Base-by-base conservation (phyloP, 2,888 invertebrate genomes). In the Chorisops tibialis region DNA sequence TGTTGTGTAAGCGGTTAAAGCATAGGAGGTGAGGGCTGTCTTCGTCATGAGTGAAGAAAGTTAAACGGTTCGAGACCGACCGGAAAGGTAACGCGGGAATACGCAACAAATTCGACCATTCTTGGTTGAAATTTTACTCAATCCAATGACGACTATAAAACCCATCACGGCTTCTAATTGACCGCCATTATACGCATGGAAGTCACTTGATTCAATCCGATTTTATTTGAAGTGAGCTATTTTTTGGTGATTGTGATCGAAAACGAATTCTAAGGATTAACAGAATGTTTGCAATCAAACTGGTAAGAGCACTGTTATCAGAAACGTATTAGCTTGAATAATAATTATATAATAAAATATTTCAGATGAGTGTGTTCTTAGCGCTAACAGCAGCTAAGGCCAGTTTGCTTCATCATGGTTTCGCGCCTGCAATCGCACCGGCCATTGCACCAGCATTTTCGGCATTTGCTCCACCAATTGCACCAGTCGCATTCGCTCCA, bases 281-380 rank as follows among this genome's bases (percentile, higher is more conserved):
- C 4, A 61, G 38, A 16, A 61, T 61, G 52, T 43, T 51, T 24
- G 41, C 45, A 19, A 45, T 30, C 12, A 45, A 47, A n/a, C 19
- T 41, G 61, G 61, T 61, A 22, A 61, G 61, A 52, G 22, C 24
- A 54, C 39, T n/a, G n/a, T n/a, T n/a, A n/a, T n/a, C n/a, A n/a
- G n/a, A n/a, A n/a, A n/a, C n/a, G n/a, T n/a, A 54, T 12, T 43
- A 41, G 24, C 9, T 22, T 3, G n/a, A 21, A 43, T 3, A 39
- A n/a, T n/a, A 58, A 45, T 50, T 35, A 16, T 35, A n/a, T 16
- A 37, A 30, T 41, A 39, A 50, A 21, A 16, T 51, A n/a, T 43
- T 52, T 47, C 63, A 63, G 63, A 60, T 60, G 35, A 14, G 54
- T 7, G 6, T 50, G n/a, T 9, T 49, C 4, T 16, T 45, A 7